Percentiles rank a stretch among this genome's conserved stretches.
phyloP scores from a whole-genome alignment of 1,140 invertebrate species.

The Panulirus ornatus region DNA sequence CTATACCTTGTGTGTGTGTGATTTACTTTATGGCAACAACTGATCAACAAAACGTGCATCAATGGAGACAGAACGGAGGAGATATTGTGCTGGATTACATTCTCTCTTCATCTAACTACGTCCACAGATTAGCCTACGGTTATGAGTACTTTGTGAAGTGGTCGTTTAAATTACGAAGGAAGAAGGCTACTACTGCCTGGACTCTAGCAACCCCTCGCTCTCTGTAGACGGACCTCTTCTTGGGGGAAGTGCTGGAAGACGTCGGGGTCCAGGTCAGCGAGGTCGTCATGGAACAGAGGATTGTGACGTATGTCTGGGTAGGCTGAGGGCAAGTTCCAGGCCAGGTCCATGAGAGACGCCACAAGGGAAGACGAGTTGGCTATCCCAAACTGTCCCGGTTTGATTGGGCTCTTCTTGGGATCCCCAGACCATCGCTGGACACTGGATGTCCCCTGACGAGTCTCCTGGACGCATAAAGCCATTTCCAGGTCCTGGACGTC shows the following conservation, averaged over 20 bases:
- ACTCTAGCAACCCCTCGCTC: conserved; percentile 6
- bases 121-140: background rate
- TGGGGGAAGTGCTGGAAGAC: conserved; percentile 50
- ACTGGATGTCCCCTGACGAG: background rate
- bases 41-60: too few species aligned
- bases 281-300: conserved; percentile 36
- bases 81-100: background rate
- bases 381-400: conserved; percentile 27
- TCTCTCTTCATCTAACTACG: background rate
- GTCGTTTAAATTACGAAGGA: background rate
- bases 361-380: conserved; percentile 44
- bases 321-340: conserved; percentile 42
- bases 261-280: conserved; percentile 55
- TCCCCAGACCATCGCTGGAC: background rate
- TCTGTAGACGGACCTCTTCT: conserved; percentile 40
- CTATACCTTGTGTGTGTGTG: too few species aligned
- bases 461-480: background rate
- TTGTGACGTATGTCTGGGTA: conserved; percentile 38
- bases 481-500: background rate
- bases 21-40: too few species aligned
- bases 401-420: background rate
- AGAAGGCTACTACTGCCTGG: background rate
- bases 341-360: conserved; percentile 53
- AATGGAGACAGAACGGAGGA: too few species aligned
- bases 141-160: background rate